Percentiles rank a stretch among this genome's conserved stretches.
phyloP scores from a whole-genome alignment of 1,140 invertebrate genomes.

The Atta colombica region DNA sequence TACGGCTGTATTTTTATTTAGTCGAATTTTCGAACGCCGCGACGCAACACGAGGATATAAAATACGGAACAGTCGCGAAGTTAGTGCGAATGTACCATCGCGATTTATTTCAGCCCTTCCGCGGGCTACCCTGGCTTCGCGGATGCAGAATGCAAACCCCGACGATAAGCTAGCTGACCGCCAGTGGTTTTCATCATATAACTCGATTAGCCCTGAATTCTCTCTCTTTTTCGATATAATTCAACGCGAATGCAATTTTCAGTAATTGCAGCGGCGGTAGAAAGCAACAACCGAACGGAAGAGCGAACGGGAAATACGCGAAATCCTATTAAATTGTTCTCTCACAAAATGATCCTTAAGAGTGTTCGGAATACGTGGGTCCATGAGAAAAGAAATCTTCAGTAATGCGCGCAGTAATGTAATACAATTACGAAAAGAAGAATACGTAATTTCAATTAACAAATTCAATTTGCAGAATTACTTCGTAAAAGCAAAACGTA shows the following conservation, averaged over 20 bases:
- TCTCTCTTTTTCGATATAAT: slow-evolving; percentile 81
- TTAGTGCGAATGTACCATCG: slow-evolving; percentile 70
- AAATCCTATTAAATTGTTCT: slow-evolving; percentile 65
- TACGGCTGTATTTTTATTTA: slow-evolving; percentile 62
- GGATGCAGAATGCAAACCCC: slow-evolving; percentile 77
- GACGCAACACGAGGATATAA: slow-evolving; percentile 61
- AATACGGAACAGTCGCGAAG: slow-evolving; percentile 51
- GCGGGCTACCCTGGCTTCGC: slow-evolving; percentile 50
- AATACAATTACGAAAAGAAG: neutral
- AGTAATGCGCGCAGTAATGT: neutral
- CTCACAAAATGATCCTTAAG: slow-evolving; percentile 72
- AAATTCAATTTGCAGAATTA: slow-evolving; percentile 25
- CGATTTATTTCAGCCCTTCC: slow-evolving; percentile 80
- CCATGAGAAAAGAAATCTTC: slow-evolving; percentile 31
- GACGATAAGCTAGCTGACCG: slow-evolving; percentile 81
- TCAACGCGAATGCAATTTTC: slow-evolving; percentile 82
- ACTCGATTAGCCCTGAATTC: slow-evolving; percentile 83
- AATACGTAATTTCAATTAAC: slow-evolving; percentile 6
- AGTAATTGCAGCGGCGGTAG: slow-evolving; percentile 80
- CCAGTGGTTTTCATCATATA: slow-evolving; percentile 84
- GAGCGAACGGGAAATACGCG: slow-evolving; percentile 55
- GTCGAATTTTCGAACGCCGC: slow-evolving; percentile 56
- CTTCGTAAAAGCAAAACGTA: neutral
- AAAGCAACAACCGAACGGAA: slow-evolving; percentile 62
- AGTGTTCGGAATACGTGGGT: slow-evolving; percentile 37